phyloP scores from a whole-genome alignment of 2,113 vertebrate species.

The Ctenodactylus gundi region DNA sequence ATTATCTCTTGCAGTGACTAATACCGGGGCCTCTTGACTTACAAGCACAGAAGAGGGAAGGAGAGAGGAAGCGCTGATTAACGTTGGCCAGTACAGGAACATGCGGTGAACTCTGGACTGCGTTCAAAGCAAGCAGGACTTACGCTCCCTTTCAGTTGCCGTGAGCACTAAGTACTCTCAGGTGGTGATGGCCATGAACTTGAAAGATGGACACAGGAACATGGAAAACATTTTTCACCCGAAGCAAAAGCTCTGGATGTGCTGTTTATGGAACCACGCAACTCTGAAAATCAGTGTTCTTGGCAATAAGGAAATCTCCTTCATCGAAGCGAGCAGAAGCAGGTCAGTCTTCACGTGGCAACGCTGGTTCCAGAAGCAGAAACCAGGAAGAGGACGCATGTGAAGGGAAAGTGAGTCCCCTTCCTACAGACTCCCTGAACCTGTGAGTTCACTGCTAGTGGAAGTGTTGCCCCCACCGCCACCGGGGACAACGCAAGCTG shows the following conservation, averaged over 20 bases:
- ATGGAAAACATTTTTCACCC: conserved; percentile 41
- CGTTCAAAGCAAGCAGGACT: conserved; percentile 77
- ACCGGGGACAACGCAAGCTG: rapidly evolving
- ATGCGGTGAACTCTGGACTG: conserved; percentile 4
- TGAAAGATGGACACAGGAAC: conserved; percentile 67
- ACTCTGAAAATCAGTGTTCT: conserved; percentile 4
- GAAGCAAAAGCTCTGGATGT: background rate
- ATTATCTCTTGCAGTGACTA: conserved; percentile 74
- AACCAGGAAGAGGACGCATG: background rate
- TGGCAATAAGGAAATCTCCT: background rate
- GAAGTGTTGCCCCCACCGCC: too few relatives aligned
- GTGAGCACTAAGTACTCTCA: background rate
- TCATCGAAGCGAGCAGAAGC: background rate
- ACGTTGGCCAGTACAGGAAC: background rate
- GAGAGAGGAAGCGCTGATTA: conserved; percentile 53
- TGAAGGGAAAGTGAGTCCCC: background rate
- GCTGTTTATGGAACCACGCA: background rate
- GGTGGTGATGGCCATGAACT: conserved; percentile 51
- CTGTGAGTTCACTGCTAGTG: background rate
- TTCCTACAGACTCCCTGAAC: background rate
- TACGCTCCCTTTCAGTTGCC: conserved; percentile 24
- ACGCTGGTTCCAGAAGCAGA: background rate
- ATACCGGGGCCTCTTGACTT: conserved; percentile 75
- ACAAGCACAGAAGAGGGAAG: conserved; percentile 49
- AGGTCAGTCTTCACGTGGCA: background rate